These are phyloP conservation scores for Synanthedon vespiformis DNA, from an alignment of 2,888 invertebrate species.

Conservation along the genomic window DNA sequence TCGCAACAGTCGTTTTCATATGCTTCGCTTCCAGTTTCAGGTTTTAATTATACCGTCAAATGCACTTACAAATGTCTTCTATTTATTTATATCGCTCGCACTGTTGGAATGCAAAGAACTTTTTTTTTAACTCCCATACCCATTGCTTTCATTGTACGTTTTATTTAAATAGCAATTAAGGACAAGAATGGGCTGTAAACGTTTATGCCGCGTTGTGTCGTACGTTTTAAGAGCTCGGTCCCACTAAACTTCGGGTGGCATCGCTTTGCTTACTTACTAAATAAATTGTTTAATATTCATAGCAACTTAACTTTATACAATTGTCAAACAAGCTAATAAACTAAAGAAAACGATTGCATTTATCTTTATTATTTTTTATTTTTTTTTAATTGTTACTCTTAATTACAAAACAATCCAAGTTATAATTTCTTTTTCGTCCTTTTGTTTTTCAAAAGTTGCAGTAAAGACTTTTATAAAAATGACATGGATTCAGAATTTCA, in stretches of 20 bases:
- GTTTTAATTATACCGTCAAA: not conserved
- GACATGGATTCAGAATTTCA: no score
- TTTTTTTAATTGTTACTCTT: no score
- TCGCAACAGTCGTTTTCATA: not conserved
- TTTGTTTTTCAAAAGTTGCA: no score
- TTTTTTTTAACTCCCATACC: conserved; percentile 11
- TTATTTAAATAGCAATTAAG: conserved; percentile 67
- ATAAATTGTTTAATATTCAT: not conserved
- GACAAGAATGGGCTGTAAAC: conserved; percentile 65
- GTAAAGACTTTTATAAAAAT: no score
- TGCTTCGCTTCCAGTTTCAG: not conserved
- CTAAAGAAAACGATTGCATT: not conserved
- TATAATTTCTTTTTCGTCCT: no score
- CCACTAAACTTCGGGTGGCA: conserved; percentile 36
- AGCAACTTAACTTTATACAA: not conserved
- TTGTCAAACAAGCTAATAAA: not conserved
- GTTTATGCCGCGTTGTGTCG: conserved; percentile 48
- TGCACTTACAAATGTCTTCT: not conserved
- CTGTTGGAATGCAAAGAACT: conserved; percentile 11
- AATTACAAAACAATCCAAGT: no score
- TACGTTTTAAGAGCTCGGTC: conserved; percentile 41
- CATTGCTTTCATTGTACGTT: conserved; percentile 57
- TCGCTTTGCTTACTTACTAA: conserved; percentile 42
- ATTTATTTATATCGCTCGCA: not conserved
- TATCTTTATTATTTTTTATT: not conserved